Evolutionary conservation across 2,888 invertebrate genomes (phyloP).

Genomic region (Balanococcus diminutus): DNA sequence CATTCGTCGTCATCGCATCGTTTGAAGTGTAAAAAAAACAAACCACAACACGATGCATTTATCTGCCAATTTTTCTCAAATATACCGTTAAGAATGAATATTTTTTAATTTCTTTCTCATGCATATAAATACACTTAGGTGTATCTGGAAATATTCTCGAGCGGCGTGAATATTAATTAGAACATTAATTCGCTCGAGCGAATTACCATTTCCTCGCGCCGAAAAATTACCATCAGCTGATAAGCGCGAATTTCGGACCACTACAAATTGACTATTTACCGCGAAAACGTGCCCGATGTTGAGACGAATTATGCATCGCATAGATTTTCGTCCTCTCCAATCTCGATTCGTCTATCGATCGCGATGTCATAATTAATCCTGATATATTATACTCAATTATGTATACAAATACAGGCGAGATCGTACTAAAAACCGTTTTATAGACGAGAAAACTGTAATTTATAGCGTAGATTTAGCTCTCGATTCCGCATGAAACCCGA

Average conservation of each 20-base stretch:
- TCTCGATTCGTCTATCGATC: no score
- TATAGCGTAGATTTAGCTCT: background rate
- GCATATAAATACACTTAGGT: no score
- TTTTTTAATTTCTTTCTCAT: background rate
- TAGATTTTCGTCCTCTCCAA: no score
- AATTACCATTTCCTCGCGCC: background rate
- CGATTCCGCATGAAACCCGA: background rate
- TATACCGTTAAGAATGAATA: background rate
- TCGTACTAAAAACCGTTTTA: background rate
- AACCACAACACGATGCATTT: background rate
- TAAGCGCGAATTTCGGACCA: no score
- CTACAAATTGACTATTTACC: background rate
- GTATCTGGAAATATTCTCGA: no score
- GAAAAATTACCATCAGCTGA: background rate
- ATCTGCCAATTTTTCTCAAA: background rate
- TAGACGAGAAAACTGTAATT: background rate
- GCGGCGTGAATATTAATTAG: background rate
- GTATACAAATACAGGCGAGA: background rate
- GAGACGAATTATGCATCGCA: background rate
- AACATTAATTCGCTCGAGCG: background rate
- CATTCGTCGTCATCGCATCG: background rate
- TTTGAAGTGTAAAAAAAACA: background rate
- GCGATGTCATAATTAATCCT: conserved; percentile 2
- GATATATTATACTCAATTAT: no score
- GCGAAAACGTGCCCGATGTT: background rate